phyloP scores from a whole-genome alignment of 92 coral and sea anemone species.

The Metridium senile region DNA sequence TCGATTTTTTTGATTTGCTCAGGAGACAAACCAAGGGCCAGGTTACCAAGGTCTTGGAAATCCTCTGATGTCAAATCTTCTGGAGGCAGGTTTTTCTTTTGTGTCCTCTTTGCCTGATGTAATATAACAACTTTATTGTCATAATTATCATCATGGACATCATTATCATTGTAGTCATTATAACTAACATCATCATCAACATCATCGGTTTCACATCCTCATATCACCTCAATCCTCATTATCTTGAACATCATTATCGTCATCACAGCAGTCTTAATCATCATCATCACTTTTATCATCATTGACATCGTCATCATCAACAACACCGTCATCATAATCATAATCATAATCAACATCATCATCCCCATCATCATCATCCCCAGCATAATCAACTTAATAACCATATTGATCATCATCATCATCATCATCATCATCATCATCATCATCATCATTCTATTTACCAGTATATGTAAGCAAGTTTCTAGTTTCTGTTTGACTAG shows the following conservation, averaged over 20 bases:
- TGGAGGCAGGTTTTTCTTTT: slow-evolving; percentile 1
- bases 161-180: background rate
- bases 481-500: slow-evolving; percentile 36
- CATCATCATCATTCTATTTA: slow-evolving; percentile 11
- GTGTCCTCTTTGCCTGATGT: slow-evolving; percentile 46
- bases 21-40: slow-evolving; percentile 52
- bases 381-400: background rate
- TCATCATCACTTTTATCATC: background rate
- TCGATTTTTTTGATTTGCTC: slow-evolving; percentile 39
- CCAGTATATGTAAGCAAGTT: slow-evolving; percentile 58
- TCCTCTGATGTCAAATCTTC: slow-evolving; percentile 59
- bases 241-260: background rate
- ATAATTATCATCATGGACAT: background rate
- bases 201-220: background rate
- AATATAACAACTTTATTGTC: background rate
- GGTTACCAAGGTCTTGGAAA: slow-evolving; percentile 59
- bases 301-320: background rate
- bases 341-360: background rate
- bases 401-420: background rate
- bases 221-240: background rate
- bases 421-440: background rate
- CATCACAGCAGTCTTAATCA: background rate
- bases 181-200: background rate
- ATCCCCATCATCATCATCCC: background rate
- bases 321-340: background rate